These are phyloP conservation scores for Pheosia tremula DNA, from an alignment of 2,888 invertebrate genomes.

Conservation along the genomic window DNA sequence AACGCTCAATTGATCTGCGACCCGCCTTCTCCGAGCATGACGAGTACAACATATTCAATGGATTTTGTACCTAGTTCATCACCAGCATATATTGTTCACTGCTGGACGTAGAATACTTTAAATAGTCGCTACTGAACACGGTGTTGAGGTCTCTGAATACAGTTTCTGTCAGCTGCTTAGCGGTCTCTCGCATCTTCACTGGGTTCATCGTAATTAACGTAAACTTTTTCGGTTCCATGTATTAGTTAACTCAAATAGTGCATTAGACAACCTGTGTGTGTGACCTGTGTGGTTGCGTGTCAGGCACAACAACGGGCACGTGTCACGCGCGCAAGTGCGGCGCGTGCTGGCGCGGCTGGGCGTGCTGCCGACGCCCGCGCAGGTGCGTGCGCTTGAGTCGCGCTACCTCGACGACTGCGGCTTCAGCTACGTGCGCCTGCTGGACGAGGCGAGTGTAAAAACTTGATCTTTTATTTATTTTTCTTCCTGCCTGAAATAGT, in stretches of 20 bases:
- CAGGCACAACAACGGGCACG: constrained; percentile 89
- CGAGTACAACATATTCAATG: constrained; percentile 68
- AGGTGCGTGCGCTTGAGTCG: constrained; percentile 87
- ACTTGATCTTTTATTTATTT: neutral
- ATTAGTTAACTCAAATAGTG: no score
- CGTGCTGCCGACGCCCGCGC: constrained; percentile 86
- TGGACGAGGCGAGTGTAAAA: constrained; percentile 82
- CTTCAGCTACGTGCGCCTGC: constrained; percentile 89
- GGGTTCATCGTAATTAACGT: no score
- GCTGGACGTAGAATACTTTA: no score
- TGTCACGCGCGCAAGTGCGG: constrained; percentile 87
- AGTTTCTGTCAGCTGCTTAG: no score
- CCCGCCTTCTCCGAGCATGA: constrained; percentile 90
- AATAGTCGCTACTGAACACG: no score
- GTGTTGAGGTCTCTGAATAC: no score
- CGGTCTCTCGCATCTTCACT: no score
- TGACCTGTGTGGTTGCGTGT: no score
- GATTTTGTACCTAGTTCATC: no score
- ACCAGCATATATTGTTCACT: no score
- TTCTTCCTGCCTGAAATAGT: no score
- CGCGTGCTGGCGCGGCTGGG: constrained; percentile 88
- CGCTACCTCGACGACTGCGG: constrained; percentile 90
- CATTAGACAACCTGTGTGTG: neutral
- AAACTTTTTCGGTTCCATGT: no score
- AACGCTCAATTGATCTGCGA: constrained; percentile 86